Base-by-base conservation (phyloP, 1,140 invertebrate species). In the Magallana ariakensis region DNA sequence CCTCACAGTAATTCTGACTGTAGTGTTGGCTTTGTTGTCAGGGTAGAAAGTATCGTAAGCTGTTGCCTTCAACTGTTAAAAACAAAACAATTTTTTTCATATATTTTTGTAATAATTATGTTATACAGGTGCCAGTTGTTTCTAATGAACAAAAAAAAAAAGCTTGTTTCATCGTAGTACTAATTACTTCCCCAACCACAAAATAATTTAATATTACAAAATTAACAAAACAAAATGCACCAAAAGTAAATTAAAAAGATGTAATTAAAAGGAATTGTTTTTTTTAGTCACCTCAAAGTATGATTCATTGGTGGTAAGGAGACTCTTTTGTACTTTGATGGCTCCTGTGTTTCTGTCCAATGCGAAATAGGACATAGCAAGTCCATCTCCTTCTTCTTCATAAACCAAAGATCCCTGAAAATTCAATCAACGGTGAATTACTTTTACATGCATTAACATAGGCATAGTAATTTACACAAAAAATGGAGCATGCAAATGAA, bases 21-120 rank as follows among this genome's bases (percentile, higher is more conserved):
- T 58, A 3, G 89, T 86, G 83, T 26, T 82, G 56, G 88, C 91
- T 9, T 19, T 82, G 84, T 92, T 90, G 53, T 89, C 62, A 84
- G 82, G 83, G 83, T 85, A 82, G 85, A 81, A 86, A n/a, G 83
- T 62, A 57, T 85, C 75, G 57, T 83, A 97, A 1, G 90, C 91
- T 62, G 88, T 62, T 10, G 91, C 85, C 82, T 82, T 26, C 56
- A 92, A 86, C 90, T 92, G 86, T 55, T 89, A 90, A 82, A n/a
- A 82, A 13, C n/a, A 54, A 53, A 54, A 86, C 57, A 86, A 85
- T 7, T 26, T 75, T 46, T 46, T 46, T 46, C 33, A 46, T 46
- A 46, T 46, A 46, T 3, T 46, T 46, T 46, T 46, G 5, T 46
- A 46, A 46, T n/a, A n/a, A n/a, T n/a, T n/a, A n/a, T n/a, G n/a